A percentile compares a stretch with the other conserved stretches of the same genome.
These are phyloP conservation scores for Heliconius charithonia DNA, from an alignment of 2,888 invertebrate species.

Conservation along the genomic window DNA sequence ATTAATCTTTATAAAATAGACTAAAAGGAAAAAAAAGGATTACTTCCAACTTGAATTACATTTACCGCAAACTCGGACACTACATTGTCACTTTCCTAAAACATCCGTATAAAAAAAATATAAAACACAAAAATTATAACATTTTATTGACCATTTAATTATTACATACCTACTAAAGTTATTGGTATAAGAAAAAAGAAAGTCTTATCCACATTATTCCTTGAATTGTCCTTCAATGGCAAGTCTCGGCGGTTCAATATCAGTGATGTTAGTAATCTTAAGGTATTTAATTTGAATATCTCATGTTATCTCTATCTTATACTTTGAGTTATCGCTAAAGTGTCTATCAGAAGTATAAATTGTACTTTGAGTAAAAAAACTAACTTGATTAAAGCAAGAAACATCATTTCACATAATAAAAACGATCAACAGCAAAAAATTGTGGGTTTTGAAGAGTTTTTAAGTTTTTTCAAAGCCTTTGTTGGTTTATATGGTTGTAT, in stretches of 20 bases:
- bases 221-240: slow-evolving; percentile 64
- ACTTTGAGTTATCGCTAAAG: slow-evolving; percentile 77
- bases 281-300: slow-evolving; percentile 84
- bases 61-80: too few species aligned
- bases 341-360: slow-evolving; percentile 62
- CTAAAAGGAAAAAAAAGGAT: too few species aligned
- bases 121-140: too few species aligned
- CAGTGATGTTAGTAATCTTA: slow-evolving; percentile 81
- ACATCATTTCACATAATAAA: slow-evolving; percentile 7
- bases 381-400: slow-evolving; percentile 9
- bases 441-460: neutral
- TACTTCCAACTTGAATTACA: too few species aligned
- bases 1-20: too few species aligned
- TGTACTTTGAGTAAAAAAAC: slow-evolving; percentile 51
- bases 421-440: neutral
- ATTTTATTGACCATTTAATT: neutral
- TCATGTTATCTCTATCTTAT: slow-evolving; percentile 75
- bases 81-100: too few species aligned
- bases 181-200: neutral
- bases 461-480: neutral
- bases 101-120: too few species aligned
- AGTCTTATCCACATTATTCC: slow-evolving; percentile 59
- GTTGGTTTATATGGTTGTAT: neutral
- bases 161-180: neutral
- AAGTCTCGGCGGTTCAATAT: slow-evolving; percentile 70